Evolutionary conservation across 2,113 vertebrate genomes (phyloP).

Genomic region (Chaetodon auriga): DNA sequence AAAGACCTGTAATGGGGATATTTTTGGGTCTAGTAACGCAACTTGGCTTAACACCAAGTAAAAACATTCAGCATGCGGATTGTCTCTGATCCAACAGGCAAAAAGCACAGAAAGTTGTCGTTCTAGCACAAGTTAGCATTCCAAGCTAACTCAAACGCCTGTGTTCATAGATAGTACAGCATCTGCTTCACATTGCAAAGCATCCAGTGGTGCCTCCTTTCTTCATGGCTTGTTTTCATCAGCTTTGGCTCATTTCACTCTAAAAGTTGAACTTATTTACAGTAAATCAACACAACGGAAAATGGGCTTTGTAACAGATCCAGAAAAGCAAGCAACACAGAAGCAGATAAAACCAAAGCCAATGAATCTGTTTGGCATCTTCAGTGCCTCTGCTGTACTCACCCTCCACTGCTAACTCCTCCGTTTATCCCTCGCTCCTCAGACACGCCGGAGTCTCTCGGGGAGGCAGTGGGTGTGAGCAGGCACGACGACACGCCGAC

Average conservation of each 20-base stretch:
- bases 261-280: background rate
- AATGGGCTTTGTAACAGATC: background rate
- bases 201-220: background rate
- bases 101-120: background rate
- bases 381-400: constrained; percentile 57
- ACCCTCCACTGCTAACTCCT: constrained; percentile 74
- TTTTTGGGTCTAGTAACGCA: background rate
- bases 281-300: background rate
- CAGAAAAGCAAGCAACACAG: background rate
- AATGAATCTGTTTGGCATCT: background rate
- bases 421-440: constrained; percentile 80
- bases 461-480: constrained; percentile 86
- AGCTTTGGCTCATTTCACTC: background rate
- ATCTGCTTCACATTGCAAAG: background rate
- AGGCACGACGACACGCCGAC: constrained; percentile 82
- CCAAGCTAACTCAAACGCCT: background rate
- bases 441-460: constrained; percentile 65
- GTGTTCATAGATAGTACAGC: background rate
- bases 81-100: background rate
- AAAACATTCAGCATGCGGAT: background rate
- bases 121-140: background rate
- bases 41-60: background rate
- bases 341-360: background rate
- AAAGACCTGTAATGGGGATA: no score
- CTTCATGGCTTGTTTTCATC: background rate